Conservation (phyloP, 2,888 invertebrate genomes). For the Lycocerus yunnanus region DNA sequence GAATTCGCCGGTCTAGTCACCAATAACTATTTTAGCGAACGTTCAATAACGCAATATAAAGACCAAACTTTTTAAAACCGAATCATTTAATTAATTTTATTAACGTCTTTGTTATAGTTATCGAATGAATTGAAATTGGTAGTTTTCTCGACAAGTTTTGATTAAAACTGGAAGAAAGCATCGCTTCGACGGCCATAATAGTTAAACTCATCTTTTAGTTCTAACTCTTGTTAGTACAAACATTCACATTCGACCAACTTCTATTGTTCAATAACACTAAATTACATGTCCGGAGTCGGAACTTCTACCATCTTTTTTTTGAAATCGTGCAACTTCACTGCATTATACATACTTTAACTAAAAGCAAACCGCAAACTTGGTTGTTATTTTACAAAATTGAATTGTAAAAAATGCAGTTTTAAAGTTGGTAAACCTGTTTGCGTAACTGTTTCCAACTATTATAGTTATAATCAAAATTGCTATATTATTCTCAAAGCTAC, state of each 20-base stretch:
- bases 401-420: background rate
- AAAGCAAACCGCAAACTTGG: background rate
- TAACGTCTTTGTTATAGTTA: constrained; percentile 9
- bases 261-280: constrained; percentile 31
- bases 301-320: constrained; percentile 5
- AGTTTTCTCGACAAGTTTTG: constrained; percentile 21
- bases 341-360: background rate
- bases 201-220: constrained; percentile 24
- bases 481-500: background rate
- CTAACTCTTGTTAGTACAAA: constrained; percentile 23
- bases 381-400: background rate
- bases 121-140: constrained; percentile 10
- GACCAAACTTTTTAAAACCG: background rate
- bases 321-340: background rate
- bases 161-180: constrained; percentile 30
- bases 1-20: background rate
- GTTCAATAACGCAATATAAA: background rate
- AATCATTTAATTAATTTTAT: background rate
- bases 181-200: constrained; percentile 26
- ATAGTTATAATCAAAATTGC: background rate
- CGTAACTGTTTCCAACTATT: background rate
- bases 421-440: background rate
- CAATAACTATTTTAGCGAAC: background rate
- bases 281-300: constrained; percentile 24
- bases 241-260: constrained; percentile 31